Conservation (phyloP, 37 sponge, comb jelly and placozoan species). For the Eunapius fragilis region DNA sequence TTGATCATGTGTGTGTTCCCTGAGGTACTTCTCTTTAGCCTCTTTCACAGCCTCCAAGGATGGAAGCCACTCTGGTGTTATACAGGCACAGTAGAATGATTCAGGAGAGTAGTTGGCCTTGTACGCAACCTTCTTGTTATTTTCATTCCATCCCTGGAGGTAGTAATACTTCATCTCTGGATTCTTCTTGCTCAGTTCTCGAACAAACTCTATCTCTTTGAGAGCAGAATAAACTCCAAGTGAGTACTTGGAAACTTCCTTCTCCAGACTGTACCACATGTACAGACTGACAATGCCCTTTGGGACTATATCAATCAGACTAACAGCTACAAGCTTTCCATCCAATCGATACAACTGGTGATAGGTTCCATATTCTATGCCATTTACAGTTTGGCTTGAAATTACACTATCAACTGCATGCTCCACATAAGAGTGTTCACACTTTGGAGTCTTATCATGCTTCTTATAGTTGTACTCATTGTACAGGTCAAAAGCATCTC, state of each 20-base stretch:
- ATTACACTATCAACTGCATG: constrained; percentile 82
- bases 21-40: constrained; percentile 26
- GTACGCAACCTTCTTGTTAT: constrained; percentile 85
- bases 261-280: constrained; percentile 87
- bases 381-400: constrained; percentile 48
- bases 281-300: constrained; percentile 89
- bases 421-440: constrained; percentile 80
- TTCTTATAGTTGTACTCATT: constrained; percentile 73
- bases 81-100: constrained; percentile 85
- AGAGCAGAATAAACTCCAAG: constrained; percentile 93
- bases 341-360: constrained; percentile 87
- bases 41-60: constrained; percentile 48
- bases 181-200: constrained; percentile 41
- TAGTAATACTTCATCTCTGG: constrained; percentile 84
- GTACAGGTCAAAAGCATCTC: constrained; percentile 85
- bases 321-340: constrained; percentile 85
- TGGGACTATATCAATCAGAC: constrained; percentile 87
- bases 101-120: constrained; percentile 88
- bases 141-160: constrained; percentile 85
- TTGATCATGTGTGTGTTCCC: background rate
- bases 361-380: constrained; percentile 78
- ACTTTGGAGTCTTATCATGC: constrained; percentile 78
- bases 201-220: constrained; percentile 86
- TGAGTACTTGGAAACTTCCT: constrained; percentile 80
- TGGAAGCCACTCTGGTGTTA: constrained; percentile 64